These are phyloP conservation scores for Acleris holmiana DNA, from an alignment of 2,888 invertebrate species.

Conservation along the genomic window DNA sequence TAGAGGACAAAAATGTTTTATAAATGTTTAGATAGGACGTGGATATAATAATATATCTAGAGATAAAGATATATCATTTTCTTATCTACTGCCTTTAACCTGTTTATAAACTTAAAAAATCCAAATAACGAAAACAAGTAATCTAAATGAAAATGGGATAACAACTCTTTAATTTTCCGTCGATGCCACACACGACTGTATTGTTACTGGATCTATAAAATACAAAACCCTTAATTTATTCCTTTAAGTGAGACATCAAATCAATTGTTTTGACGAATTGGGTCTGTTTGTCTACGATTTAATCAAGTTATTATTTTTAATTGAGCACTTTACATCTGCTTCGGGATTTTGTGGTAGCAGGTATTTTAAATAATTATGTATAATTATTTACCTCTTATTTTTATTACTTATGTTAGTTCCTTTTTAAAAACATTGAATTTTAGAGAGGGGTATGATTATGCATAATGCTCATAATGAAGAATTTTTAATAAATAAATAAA, in stretches of 20 bases:
- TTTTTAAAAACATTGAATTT: too few relatives aligned
- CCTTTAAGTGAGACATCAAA: constrained; percentile 71
- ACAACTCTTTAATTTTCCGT: neutral
- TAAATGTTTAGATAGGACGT: too few relatives aligned
- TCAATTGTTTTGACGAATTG: constrained; percentile 68
- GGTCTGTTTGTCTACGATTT: constrained; percentile 65
- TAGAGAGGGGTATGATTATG: too few relatives aligned
- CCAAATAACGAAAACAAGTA: neutral
- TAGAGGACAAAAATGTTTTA: too few relatives aligned
- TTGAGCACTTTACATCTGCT: constrained; percentile 67
- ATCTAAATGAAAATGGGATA: neutral
- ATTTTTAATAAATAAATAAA: too few relatives aligned
- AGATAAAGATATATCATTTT: too few relatives aligned
- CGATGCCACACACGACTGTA: constrained; percentile 62
- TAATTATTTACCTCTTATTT: neutral
- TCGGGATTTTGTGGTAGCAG: constrained; percentile 41
- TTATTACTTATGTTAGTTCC: too few relatives aligned
- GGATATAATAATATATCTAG: too few relatives aligned
- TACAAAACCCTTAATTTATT: constrained; percentile 69
- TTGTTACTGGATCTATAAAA: constrained; percentile 48
- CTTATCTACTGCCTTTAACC: too few relatives aligned
- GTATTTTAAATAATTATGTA: constrained; percentile 24
- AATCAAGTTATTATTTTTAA: constrained; percentile 77
- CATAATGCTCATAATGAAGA: too few relatives aligned
- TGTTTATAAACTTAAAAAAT: too few relatives aligned